These are phyloP conservation scores for Oophaga sylvatica DNA, from an alignment of 2,797 vertebrate genomes.

Conservation along the genomic window DNA sequence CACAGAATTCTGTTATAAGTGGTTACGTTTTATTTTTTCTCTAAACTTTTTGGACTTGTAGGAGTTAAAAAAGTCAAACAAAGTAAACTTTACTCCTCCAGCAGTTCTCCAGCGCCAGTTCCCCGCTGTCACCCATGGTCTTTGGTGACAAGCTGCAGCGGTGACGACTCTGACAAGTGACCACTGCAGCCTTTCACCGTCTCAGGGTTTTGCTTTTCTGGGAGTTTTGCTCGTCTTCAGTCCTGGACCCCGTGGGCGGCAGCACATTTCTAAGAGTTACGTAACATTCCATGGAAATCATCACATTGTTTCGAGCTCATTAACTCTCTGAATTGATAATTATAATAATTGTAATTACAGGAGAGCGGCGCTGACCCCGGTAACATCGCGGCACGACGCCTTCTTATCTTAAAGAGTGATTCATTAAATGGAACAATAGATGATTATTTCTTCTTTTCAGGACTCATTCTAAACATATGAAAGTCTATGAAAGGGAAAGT, in stretches of 20 bases:
- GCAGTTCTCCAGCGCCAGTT: no score
- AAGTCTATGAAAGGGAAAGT: neutral
- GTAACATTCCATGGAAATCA: slow-evolving; percentile 1
- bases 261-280: neutral
- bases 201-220: no score
- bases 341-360: neutral
- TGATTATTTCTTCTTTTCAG: neutral
- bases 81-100: no score
- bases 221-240: neutral
- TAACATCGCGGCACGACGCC: neutral
- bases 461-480: neutral
- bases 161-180: no score
- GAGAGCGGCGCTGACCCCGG: neutral
- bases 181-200: no score
- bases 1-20: no score
- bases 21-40: no score
- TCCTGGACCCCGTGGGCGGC: neutral
- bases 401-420: neutral
- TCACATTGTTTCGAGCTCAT: slow-evolving; percentile 27
- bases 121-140: no score
- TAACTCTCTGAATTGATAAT: slow-evolving; percentile 19
- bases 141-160: no score
- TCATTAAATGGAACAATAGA: neutral
- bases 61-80: no score
- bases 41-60: no score